Evolutionary conservation across 2,888 invertebrate genomes (phyloP), one percentile per base, ranked within the genome.

Genomic region (Yponomeuta malinellus): DNA sequence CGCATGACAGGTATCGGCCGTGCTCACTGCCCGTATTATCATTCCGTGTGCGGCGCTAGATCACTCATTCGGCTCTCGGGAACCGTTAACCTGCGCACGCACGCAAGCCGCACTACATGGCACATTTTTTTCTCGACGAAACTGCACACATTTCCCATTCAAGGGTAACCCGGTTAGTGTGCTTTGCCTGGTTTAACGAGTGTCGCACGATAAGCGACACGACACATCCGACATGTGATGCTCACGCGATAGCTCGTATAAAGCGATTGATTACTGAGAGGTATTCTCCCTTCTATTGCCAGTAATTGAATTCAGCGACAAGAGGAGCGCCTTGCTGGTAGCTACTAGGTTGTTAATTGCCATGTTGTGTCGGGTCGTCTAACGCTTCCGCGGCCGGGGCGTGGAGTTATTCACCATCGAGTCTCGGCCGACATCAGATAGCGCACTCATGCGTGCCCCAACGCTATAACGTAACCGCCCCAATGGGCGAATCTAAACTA

Each of bases 81-180:
- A 86, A 89, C 91, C 92, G 91, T 91, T 91, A 92, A 81, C 83
- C 84, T 83, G 77, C 82, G 85, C 90, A 91, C 89, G 90, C 90
- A 90, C 89, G 84, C 84, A 65, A 48, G 70, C 64, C 33, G 68
- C 76, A 84, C 82, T 74, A 52, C 90, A 90, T 90, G 90, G 86
- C 89, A 90, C 87, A 90, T 90, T 91, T 92, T 90, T 90, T 86
- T 86, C 81, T 81, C 65, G 79, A 88, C 87, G 87, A 89, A 90
- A 90, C 88, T 88, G 83, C 79, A 79, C 85, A 88, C 88, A 89
- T 89, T 90, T 89, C 85, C 89, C 88, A 90, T 90, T 90, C 87
- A 89, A 86, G 86, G 89, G 82, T 91, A 89, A 92, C 92, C 90
- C 88, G 92, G 92, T 92, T 89, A 91, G 83, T 83, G 83, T 80